Evolutionary conservation across 2,113 vertebrate species (phyloP).

Genomic region (Bubo bubo): DNA sequence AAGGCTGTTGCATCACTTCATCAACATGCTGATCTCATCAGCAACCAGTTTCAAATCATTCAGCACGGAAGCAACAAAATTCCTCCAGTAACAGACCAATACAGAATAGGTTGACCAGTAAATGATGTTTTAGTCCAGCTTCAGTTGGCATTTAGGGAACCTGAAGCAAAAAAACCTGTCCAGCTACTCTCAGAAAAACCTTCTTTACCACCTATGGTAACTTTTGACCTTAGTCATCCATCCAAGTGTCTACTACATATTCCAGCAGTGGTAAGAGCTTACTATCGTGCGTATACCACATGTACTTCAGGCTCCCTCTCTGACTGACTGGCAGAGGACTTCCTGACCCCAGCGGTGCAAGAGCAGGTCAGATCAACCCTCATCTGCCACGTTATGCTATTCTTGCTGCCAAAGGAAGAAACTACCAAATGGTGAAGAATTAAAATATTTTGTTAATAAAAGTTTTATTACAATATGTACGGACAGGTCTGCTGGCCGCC

Average conservation of each 20-base stretch:
- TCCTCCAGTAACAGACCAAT: not conserved
- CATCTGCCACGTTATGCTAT: not conserved
- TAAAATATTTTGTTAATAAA: not conserved
- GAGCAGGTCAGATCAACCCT: not conserved
- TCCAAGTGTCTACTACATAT: not conserved
- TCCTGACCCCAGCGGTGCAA: not conserved
- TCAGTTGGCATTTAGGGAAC: not conserved
- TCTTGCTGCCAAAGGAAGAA: not conserved
- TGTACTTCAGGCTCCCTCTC: not conserved
- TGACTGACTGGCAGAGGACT: not conserved
- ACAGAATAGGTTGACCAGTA: not conserved
- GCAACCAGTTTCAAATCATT: not conserved
- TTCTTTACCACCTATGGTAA: not conserved
- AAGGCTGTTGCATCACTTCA: not conserved
- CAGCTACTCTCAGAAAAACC: not conserved
- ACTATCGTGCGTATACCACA: rapidly evolving
- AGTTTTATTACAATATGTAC: not conserved
- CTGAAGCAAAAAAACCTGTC: not conserved
- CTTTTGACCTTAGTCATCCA: not conserved
- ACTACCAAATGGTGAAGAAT: not conserved
- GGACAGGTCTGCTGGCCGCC: rapidly evolving
- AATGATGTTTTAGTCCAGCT: not conserved
- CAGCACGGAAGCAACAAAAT: not conserved
- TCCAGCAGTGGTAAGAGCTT: not conserved
- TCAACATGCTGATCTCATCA: not conserved